Base-by-base conservation (phyloP, 2,888 invertebrate genomes). In the Drosophila parthenogenetica region DNA sequence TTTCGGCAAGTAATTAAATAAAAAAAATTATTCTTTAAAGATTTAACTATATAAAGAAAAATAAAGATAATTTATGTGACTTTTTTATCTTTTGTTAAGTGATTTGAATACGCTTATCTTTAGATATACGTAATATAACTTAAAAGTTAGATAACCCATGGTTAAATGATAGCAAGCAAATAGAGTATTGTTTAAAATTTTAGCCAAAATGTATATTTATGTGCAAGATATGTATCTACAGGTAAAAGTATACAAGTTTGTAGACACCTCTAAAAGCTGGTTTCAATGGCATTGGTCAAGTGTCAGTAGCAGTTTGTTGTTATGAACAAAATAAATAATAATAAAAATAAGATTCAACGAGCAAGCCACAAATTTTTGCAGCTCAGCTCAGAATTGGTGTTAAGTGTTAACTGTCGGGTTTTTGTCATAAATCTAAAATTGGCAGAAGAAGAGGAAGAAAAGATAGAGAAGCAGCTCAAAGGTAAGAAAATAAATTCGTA, bases 391-490 rank as follows among this genome's bases (percentile, higher is more conserved):
- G 76, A 79, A 76, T 69, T 69, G 65, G 76, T 79, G 78, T 50
- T 79, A 79, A 79, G 79, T 79, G 78, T 54, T 51, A 65, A 65
- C 8, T 50, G 49, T n/a, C 16, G 62, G 45, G 51, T 61, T 69
- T 43, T 61, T 64, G 57, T 61, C 63, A 63, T 78, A 46, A 59
- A 64, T 76, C 67, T 69, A 45, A 72, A 77, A 46, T 60, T 65
- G 65, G 50, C 65, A 29, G 29, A 37, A 53, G 46, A 49, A 35
- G 45, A 35, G 13, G 14, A 35, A 11, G 17, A 32, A 8, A 29
- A 29, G 29, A 2, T 29, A 29, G 29, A 29, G 19, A 19, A 19
- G 19, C 19, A 19, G 19, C 19, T 19, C 2, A 19, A 29, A 29
- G 2, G 29, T 29, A 8, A 8, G 29, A 8, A 8, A 29, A 29